These are phyloP conservation scores for Sebastes itinus DNA, from an alignment of 2,797 vertebrate genomes.

Conservation along the genomic window DNA sequence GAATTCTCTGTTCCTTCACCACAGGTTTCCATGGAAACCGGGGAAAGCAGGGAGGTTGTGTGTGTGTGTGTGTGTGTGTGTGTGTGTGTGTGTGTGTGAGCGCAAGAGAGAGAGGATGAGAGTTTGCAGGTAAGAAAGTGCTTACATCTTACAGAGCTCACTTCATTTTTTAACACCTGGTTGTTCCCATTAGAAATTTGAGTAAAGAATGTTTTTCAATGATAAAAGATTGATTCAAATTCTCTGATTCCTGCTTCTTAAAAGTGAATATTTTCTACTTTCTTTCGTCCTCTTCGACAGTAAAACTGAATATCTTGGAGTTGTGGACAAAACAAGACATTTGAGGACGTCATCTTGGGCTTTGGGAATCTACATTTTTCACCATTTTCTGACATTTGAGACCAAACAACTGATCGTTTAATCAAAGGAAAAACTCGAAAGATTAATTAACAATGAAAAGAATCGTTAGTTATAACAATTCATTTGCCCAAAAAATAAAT, in stretches of 20 bases:
- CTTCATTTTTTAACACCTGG: slow-evolving; percentile 59
- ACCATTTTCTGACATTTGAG: too few relatives aligned
- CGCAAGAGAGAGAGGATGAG: slow-evolving; percentile 11
- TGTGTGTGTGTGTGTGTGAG: slow-evolving; percentile 23
- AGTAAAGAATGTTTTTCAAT: slow-evolving; percentile 19
- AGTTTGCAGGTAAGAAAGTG: slow-evolving; percentile 61
- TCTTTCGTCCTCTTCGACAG: too few relatives aligned
- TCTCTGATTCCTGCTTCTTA: too few relatives aligned
- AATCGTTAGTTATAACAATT: background rate
- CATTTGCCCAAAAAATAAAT: background rate
- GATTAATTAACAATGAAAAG: too few relatives aligned
- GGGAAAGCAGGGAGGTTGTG: slow-evolving; percentile 64
- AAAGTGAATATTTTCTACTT: too few relatives aligned
- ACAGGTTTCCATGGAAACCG: slow-evolving; percentile 84
- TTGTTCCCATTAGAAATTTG: slow-evolving; percentile 50
- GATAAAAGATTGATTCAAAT: slow-evolving; percentile 3
- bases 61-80: background rate
- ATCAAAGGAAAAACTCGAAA: too few relatives aligned
- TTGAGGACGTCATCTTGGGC: too few relatives aligned
- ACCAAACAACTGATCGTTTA: too few relatives aligned
- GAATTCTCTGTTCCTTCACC: slow-evolving; percentile 76
- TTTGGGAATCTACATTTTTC: too few relatives aligned
- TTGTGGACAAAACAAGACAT: too few relatives aligned
- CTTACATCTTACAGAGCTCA: slow-evolving; percentile 54
- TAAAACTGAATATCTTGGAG: too few relatives aligned